A percentile compares a stretch with the other conserved stretches of the same genome.
Conservation (phyloP, 2,888 invertebrate species). For the Gandaritis pyraliata region DNA sequence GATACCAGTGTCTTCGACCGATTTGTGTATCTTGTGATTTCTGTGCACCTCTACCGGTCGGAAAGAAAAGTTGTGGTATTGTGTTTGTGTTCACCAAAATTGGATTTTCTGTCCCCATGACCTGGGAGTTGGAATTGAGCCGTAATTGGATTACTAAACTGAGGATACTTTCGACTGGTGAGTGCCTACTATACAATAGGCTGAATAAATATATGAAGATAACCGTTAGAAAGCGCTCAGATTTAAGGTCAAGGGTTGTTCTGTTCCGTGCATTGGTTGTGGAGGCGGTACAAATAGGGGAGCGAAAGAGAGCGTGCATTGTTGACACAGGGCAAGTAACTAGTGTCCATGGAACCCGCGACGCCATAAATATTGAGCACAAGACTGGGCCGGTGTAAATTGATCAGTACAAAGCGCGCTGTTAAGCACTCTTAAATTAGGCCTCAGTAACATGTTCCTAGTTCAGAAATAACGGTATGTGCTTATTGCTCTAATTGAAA, state of each 20-base stretch:
- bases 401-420: conserved; percentile 54
- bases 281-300: conserved; percentile 67
- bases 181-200: conserved; percentile 51
- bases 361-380: conserved; percentile 8
- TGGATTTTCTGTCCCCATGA: conserved; percentile 56
- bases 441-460: conserved; percentile 20
- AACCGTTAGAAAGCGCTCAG: conserved; percentile 49
- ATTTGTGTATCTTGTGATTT: conserved; percentile 66
- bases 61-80: conserved; percentile 46
- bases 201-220: conserved; percentile 45
- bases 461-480: conserved; percentile 32
- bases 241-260: conserved; percentile 41
- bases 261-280: conserved; percentile 44
- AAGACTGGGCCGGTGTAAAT: conserved; percentile 46
- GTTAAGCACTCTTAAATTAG: conserved; percentile 48
- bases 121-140: conserved; percentile 55
- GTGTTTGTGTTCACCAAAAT: conserved; percentile 52
- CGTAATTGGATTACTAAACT: conserved; percentile 66
- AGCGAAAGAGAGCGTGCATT: conserved; percentile 72
- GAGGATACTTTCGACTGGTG: conserved; percentile 63
- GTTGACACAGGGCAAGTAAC: conserved; percentile 73
- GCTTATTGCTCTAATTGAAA: conserved; percentile 33
- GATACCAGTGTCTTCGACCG: conserved; percentile 49
- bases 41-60: conserved; percentile 56
- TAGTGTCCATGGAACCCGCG: conserved; percentile 37